Conservation (phyloP, 2,888 invertebrate species). For the Agrochola litura region DNA sequence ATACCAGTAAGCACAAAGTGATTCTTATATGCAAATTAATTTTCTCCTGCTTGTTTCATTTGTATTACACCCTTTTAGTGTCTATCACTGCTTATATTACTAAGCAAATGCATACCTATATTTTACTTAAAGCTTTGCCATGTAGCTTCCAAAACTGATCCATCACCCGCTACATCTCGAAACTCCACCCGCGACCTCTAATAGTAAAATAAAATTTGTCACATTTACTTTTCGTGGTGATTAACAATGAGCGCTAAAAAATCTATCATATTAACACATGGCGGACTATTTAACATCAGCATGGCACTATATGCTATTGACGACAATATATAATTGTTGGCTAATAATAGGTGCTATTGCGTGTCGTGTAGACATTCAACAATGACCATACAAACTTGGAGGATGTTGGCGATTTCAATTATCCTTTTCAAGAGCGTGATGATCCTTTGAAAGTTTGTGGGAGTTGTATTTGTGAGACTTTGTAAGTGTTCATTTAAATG, state of each 20-base stretch:
- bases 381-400: slow-evolving; percentile 50
- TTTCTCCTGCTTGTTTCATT: no score
- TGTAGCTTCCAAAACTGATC: no score
- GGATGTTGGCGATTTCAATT: slow-evolving; percentile 61
- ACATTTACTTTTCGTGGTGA: slow-evolving; percentile 77
- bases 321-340: slow-evolving; percentile 70
- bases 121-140: no score
- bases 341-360: slow-evolving; percentile 66
- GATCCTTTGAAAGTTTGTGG: slow-evolving; percentile 55
- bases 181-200: slow-evolving; percentile 42
- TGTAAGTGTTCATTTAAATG: slow-evolving; percentile 29
- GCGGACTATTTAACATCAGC: slow-evolving; percentile 44
- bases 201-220: slow-evolving; percentile 72
- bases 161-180: slow-evolving; percentile 52
- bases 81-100: no score
- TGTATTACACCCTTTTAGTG: no score
- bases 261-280: slow-evolving; percentile 70
- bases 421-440: slow-evolving; percentile 54
- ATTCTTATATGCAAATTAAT: no score
- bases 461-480: slow-evolving; percentile 26
- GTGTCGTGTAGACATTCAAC: slow-evolving; percentile 54
- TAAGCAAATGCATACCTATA: no score
- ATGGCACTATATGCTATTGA: slow-evolving; percentile 52
- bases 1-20: no score
- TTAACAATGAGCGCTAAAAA: slow-evolving; percentile 79